These are phyloP conservation scores for Eurosta solidaginis DNA, from an alignment of 1,140 invertebrate genomes.

Conservation along the genomic window DNA sequence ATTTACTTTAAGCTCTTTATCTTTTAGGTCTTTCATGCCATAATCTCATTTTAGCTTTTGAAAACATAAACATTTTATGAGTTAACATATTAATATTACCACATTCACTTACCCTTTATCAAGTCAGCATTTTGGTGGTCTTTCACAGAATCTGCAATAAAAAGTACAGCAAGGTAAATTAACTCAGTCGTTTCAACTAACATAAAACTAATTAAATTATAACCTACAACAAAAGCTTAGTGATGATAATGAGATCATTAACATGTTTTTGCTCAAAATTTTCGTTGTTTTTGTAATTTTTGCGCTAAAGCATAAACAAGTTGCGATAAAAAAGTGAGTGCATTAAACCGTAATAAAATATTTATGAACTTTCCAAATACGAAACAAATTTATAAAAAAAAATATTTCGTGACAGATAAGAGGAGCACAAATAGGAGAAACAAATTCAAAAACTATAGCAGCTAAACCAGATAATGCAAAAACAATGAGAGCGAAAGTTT, in stretches of 20 bases:
- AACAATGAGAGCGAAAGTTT: slow-evolving; percentile 13
- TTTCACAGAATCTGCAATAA: slow-evolving; percentile 1
- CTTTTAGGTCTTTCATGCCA: too few relatives aligned
- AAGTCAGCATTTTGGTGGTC: background rate
- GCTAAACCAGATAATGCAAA: slow-evolving; percentile 7
- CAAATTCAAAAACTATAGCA: background rate
- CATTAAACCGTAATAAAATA: slow-evolving; percentile 25
- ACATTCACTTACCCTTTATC: background rate
- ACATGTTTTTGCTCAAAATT: background rate
- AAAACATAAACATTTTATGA: too few relatives aligned
- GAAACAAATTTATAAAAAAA: too few relatives aligned
- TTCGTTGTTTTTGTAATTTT: background rate
- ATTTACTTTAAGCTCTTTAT: too few relatives aligned
- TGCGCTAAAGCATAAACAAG: background rate
- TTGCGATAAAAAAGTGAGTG: background rate
- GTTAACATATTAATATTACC: too few relatives aligned
- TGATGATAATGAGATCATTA: too few relatives aligned
- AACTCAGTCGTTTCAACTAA: background rate
- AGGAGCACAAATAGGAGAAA: background rate
- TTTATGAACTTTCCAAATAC: slow-evolving; percentile 12
- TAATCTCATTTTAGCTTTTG: too few relatives aligned
- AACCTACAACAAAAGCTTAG: background rate
- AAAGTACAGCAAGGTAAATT: background rate
- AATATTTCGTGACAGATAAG: slow-evolving; percentile 25
- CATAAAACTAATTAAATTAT: background rate